Evolutionary conservation across 92 coral and sea anemone genomes (phyloP), one percentile per base, ranked within the genome.

Genomic region (Parazoanthus swiftii): DNA sequence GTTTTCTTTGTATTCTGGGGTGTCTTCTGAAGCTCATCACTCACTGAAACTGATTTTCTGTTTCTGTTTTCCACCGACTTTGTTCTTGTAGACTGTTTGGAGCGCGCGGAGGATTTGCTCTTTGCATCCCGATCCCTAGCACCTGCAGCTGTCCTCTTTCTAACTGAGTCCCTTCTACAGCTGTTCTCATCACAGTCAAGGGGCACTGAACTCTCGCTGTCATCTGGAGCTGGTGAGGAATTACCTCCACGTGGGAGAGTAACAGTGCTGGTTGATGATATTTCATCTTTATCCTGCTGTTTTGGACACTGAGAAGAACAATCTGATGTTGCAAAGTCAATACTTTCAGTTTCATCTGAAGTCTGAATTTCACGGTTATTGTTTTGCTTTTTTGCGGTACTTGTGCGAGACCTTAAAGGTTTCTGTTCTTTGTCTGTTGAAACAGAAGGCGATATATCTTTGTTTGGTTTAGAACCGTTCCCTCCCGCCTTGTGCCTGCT

Each of bases 321-420:
- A 46, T 44, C 66, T 26, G 79, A 73, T 15, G 66, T 15, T 29
- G 87, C 23, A 14, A 84, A 2, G 7, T 84, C 78, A 44, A 84
- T 70, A 37, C 87, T 84, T 23, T 44, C 87, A 43, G 87, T 84
- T 23, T 84, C 79, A 70, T 84, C 79, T 46, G 87, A 84, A 7
- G 79, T 13, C n/a, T 43, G 78, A 11, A 72, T 72, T 72, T 68
- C 86, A 39, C 26, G 33, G 72, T 46, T 26, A 5, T 21, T 71
- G 14, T 21, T 14, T 25, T 44, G 79, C 44, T 84, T 84, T 44
- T 11, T 43, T 72, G 87, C n/a, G 15, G 70, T 72, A 35, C 26
- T 68, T 15, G 43, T 71, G 8, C 65, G 48, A 84, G 79, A 11
- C 77, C 68, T 44, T 83, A 67, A 15, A 71, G 15, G 18, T 84